These are phyloP conservation scores for Cyclura pinguis DNA, from an alignment of 2,797 vertebrate species.

Conservation along the genomic window DNA sequence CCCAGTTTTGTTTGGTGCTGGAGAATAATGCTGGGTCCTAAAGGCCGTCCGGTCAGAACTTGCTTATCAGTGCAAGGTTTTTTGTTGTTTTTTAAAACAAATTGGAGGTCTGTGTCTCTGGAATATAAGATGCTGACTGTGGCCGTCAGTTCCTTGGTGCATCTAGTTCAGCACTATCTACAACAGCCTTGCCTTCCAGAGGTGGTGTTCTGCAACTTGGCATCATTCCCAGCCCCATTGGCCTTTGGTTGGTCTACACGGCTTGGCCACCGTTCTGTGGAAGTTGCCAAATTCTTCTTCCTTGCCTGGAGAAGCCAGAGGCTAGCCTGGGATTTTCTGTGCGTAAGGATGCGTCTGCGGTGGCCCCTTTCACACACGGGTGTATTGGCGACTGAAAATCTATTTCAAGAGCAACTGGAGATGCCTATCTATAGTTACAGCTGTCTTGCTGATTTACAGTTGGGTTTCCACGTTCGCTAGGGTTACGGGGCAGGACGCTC, in stretches of 20 bases:
- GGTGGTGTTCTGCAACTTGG: not conserved
- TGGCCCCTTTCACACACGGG: not conserved
- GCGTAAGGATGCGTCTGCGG: not conserved
- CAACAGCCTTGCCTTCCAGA: not conserved
- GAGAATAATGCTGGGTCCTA: constrained; percentile 80
- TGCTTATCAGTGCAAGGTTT: not conserved
- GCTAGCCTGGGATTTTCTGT: not conserved
- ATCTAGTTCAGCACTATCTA: not conserved
- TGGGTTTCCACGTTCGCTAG: no score
- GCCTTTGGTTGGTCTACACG: not conserved
- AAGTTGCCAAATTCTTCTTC: not conserved
- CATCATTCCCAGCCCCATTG: not conserved
- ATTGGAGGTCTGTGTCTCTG: not conserved
- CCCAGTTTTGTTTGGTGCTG: constrained; percentile 74
- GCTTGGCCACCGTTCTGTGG: not conserved
- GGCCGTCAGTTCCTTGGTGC: no score
- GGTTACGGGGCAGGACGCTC: no score
- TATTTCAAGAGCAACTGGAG: not conserved
- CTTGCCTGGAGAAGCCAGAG: not conserved
- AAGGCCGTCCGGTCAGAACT: constrained; percentile 58
- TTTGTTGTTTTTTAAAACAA: not conserved
- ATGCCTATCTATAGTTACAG: no score
- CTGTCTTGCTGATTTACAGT: not conserved
- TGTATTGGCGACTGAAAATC: not conserved
- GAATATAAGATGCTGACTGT: not conserved